phyloP scores from a whole-genome alignment of 2,888 invertebrate genomes.

The Atrina japonica region DNA sequence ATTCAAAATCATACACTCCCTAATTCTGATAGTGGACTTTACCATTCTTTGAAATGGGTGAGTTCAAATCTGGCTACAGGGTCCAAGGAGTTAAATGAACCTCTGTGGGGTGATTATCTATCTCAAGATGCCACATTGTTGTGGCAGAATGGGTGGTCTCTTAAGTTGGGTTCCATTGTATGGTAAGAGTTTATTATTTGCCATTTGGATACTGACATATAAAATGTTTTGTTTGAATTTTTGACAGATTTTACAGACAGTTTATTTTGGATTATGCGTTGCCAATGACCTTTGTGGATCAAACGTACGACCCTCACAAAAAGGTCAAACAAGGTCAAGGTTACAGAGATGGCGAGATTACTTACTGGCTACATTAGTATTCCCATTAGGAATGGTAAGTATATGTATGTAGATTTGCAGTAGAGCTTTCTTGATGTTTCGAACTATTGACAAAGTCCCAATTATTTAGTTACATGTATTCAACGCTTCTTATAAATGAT shows the following conservation, averaged over 20 bases:
- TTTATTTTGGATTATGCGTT: slow-evolving; percentile 89
- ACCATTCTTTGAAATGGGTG: too few species aligned
- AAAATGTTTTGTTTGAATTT: slow-evolving; percentile 64
- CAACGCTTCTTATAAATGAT: background rate
- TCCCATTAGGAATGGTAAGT: slow-evolving; percentile 73
- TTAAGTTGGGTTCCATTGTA: too few species aligned
- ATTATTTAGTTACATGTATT: background rate
- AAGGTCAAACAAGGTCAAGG: slow-evolving; percentile 39
- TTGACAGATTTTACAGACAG: slow-evolving; percentile 88
- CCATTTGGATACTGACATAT: background rate
- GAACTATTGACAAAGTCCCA: too few species aligned
- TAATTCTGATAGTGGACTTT: too few species aligned
- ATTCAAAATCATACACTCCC: too few species aligned
- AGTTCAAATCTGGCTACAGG: too few species aligned
- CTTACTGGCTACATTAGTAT: slow-evolving; percentile 63
- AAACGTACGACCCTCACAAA: slow-evolving; percentile 81
- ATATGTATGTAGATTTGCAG: too few species aligned
- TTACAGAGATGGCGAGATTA: slow-evolving; percentile 66
- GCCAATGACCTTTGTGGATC: slow-evolving; percentile 89
- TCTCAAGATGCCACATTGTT: too few species aligned
- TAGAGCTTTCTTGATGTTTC: too few species aligned
- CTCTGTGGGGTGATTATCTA: too few species aligned
- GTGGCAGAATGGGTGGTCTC: too few species aligned
- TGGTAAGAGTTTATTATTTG: background rate
- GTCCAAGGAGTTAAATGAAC: too few species aligned